A percentile compares a stretch with the other conserved stretches of the same genome.
phyloP scores from a whole-genome alignment of 2,113 vertebrate genomes.

The Alligator sinensis region DNA sequence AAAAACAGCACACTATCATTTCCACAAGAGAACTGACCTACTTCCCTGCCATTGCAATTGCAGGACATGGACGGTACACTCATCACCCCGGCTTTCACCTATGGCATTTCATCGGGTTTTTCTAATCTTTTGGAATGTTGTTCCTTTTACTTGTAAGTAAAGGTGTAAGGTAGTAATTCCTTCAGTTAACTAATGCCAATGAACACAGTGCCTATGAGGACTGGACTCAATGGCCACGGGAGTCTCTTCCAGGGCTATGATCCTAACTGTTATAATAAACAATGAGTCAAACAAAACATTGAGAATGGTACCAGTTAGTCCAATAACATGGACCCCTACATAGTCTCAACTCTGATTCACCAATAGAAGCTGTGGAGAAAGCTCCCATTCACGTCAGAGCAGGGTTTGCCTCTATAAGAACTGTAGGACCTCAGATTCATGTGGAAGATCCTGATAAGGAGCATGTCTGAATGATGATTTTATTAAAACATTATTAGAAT shows the following conservation, averaged over 20 bases:
- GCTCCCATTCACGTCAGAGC: not conserved
- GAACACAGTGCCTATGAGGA: no score
- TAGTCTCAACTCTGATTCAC: not conserved
- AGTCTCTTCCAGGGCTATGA: no score
- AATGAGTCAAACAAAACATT: not conserved
- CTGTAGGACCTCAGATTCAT: not conserved
- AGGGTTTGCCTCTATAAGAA: not conserved
- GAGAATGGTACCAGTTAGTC: not conserved
- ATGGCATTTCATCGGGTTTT: no score
- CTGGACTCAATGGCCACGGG: no score
- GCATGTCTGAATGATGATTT: not conserved
- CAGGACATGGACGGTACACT: no score
- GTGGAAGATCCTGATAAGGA: not conserved
- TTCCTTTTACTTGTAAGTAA: no score
- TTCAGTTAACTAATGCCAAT: no score
- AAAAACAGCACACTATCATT: not conserved
- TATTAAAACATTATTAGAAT: not conserved
- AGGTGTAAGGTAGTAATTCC: no score
- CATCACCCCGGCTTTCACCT: no score
- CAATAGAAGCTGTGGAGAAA: not conserved
- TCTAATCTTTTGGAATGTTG: no score
- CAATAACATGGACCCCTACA: not conserved
- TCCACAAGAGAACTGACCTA: no score
- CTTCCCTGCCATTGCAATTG: no score
- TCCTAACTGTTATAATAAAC: not conserved